Base-by-base conservation (phyloP, 2,113 vertebrate genomes). In the Cavia aperea region DNA sequence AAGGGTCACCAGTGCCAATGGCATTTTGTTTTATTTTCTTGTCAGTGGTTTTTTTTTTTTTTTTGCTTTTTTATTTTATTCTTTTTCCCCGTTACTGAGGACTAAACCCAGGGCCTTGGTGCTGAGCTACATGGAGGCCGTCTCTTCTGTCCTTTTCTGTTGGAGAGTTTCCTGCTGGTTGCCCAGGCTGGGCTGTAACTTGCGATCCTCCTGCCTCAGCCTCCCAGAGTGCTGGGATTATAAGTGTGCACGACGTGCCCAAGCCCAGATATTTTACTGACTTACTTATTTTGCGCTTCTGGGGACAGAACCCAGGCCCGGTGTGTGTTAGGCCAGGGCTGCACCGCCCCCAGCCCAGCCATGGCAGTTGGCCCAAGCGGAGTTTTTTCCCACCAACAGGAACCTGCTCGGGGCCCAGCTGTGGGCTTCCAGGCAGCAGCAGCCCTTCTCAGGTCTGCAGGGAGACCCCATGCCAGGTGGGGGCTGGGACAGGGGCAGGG, bases 391-490 rank as follows among this genome's bases (percentile, higher is more conserved):
- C 51, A 56, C 8, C 2, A 18, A 56, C 6, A 15, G 79, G 58
- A 11, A 8, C 51, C 43, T 31, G 24, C 75, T 79, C 4, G 2
- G 18, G 46, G 18, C 66, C 73, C 24, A 13, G 54, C 54, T 78
- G 14, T 73, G 8, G 11, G 6, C 7, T 4, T 78, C 60, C 0
- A 6, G 56, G 62, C 1, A 19, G 66, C 1, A 51, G 1, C 2
- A 46, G 11, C 4, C 58, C 21, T 26, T 21, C 6, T 43, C 46
- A 33, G 15, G 62, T 70, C 73, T 62, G 5, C 43, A 9, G 6
- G 51, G 54, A 24, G 0, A 11, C n/a, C 13, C 78, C 19, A 2
- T 9, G 13, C 19, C 18, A 36, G 46, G 73, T 43, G 16, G 73
- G 39, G 43, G 13, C 73, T 46, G 24, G 39, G 43, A 75, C 72